A percentile compares a stretch with the other conserved stretches of the same genome.
phyloP scores from a whole-genome alignment of 2,888 invertebrate species.

The Gasteruption jaculator region DNA sequence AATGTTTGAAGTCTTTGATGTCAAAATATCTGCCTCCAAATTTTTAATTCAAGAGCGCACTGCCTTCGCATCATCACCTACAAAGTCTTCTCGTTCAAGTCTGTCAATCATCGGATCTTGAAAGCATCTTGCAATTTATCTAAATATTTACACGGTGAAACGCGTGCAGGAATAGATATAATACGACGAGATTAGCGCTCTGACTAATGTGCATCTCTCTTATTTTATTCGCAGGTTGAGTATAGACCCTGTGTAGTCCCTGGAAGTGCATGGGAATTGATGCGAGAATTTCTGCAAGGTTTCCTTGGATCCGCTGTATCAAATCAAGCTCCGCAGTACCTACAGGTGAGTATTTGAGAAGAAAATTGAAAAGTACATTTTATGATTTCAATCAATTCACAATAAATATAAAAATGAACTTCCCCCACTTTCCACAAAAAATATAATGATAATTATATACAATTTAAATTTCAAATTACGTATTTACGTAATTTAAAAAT shows the following conservation, averaged over 20 bases:
- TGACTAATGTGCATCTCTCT: too few relatives aligned
- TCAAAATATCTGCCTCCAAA: too few relatives aligned
- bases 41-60: too few relatives aligned
- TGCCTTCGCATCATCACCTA: too few relatives aligned
- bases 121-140: too few relatives aligned
- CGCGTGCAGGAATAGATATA: not conserved
- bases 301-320: constrained; percentile 76
- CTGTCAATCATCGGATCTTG: too few relatives aligned
- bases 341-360: constrained; percentile 52
- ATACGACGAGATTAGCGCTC: too few relatives aligned
- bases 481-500: not conserved
- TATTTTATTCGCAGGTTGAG: constrained; percentile 62
- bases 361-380: not conserved
- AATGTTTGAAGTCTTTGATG: too few relatives aligned
- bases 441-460: constrained; percentile 2
- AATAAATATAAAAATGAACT: constrained; percentile 2
- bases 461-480: constrained; percentile 7
- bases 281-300: constrained; percentile 88
- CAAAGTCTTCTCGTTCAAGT: too few relatives aligned
- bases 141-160: constrained; percentile 5
- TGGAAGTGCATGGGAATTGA: constrained; percentile 83
- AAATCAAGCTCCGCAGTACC: constrained; percentile 69
- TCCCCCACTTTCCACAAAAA: not conserved
- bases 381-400: not conserved
- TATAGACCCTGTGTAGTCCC: constrained; percentile 88